These are phyloP conservation scores for Panthera uncia DNA, from an alignment of 2,113 vertebrate species.

Conservation along the genomic window DNA sequence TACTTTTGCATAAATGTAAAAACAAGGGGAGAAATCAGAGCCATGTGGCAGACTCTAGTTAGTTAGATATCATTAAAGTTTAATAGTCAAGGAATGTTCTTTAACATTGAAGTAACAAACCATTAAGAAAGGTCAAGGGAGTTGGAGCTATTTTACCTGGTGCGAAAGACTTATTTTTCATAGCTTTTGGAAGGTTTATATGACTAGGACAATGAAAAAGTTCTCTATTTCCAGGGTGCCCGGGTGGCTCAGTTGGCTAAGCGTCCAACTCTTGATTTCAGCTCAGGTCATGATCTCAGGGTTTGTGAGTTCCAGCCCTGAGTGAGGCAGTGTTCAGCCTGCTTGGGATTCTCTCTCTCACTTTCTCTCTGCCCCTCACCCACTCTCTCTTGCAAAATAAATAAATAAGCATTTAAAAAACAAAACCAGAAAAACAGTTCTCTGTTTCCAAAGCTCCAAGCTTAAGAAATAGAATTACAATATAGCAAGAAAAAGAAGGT, in stretches of 20 bases:
- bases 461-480: not conserved
- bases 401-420: too few relatives aligned
- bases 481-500: not conserved
- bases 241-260: too few relatives aligned
- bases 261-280: too few relatives aligned
- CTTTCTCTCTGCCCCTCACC: too few relatives aligned
- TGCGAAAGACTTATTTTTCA: not conserved
- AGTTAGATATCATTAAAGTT: not conserved
- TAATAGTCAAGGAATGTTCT: not conserved
- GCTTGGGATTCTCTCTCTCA: too few relatives aligned
- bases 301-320: too few relatives aligned
- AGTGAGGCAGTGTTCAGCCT: too few relatives aligned
- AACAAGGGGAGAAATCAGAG: not conserved
- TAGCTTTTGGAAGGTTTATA: constrained; percentile 30
- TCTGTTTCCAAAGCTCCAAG: constrained; percentile 5
- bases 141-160: not conserved
- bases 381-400: too few relatives aligned
- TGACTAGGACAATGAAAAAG: not conserved
- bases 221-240: not conserved
- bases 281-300: too few relatives aligned
- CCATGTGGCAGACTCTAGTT: not conserved
- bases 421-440: not conserved
- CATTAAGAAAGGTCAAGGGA: not conserved
- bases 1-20: constrained; percentile 18
- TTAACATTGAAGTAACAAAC: constrained; percentile 28